These are phyloP conservation scores for Pherbina coryleti DNA, from an alignment of 2,888 invertebrate species.

Conservation along the genomic window DNA sequence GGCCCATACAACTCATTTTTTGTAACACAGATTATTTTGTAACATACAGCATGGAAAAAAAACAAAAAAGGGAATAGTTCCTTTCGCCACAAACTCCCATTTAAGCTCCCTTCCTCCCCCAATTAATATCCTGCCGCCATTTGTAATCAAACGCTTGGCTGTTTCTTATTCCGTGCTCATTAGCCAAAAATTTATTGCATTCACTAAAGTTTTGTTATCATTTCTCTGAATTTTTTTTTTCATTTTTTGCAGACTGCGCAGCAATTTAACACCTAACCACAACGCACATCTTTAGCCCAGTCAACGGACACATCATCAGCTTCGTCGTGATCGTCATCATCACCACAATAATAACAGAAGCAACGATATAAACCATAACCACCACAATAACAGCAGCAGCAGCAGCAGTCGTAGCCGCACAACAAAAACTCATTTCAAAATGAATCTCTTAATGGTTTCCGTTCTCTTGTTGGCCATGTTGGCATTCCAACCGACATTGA, in stretches of 20 bases:
- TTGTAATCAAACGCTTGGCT: not conserved
- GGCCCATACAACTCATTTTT: too few relatives aligned
- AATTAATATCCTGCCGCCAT: too few relatives aligned
- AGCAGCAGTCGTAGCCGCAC: constrained; percentile 37
- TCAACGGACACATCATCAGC: not conserved
- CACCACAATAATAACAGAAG: not conserved
- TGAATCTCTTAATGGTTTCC: constrained; percentile 57
- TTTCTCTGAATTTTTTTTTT: not conserved
- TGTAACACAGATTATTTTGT: too few relatives aligned
- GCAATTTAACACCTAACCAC: not conserved
- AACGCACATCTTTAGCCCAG: not conserved
- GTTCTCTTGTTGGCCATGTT: constrained; percentile 58
- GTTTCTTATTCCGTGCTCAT: not conserved
- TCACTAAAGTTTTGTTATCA: not conserved
- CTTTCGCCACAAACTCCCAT: not conserved
- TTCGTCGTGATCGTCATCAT: not conserved
- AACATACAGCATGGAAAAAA: too few relatives aligned
- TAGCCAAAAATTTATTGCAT: not conserved
- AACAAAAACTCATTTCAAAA: constrained; percentile 50
- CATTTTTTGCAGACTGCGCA: not conserved
- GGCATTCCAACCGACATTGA: constrained; percentile 59
- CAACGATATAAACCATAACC: not conserved
- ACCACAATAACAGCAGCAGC: constrained; percentile 21
- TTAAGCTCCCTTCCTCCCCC: not conserved
- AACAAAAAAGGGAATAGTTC: too few relatives aligned